phyloP scores from a whole-genome alignment of 2,888 invertebrate genomes.

The Trichacis sp. region DNA sequence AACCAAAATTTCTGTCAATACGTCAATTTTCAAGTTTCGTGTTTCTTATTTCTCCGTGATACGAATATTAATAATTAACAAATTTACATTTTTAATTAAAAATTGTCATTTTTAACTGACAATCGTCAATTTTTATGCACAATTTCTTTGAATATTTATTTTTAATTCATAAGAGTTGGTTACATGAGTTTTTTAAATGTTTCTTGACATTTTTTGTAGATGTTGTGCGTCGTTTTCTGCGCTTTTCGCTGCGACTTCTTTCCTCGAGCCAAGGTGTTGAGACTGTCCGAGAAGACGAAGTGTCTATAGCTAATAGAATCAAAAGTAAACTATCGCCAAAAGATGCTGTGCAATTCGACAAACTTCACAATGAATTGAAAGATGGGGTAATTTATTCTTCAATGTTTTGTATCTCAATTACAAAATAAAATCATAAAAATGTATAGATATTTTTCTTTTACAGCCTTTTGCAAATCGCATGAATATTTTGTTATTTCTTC shows the following conservation, averaged over 20 bases:
- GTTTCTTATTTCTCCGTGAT: too few relatives aligned
- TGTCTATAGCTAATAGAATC: conserved; percentile 56
- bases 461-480: conserved; percentile 55
- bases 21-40: conserved; percentile 1
- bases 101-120: too few relatives aligned
- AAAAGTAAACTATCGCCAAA: conserved; percentile 57
- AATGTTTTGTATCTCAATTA: too few relatives aligned
- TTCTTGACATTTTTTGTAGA: conserved; percentile 53
- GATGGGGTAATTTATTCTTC: conserved; percentile 58
- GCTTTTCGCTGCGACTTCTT: conserved; percentile 59
- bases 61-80: too few relatives aligned
- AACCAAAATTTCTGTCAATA: not conserved
- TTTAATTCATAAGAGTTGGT: too few relatives aligned
- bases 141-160: not conserved
- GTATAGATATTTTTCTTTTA: too few relatives aligned
- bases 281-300: conserved; percentile 59
- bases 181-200: conserved; percentile 1
- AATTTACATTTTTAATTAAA: not conserved
- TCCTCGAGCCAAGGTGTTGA: conserved; percentile 61
- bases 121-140: too few relatives aligned
- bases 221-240: conserved; percentile 54
- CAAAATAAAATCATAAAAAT: too few relatives aligned
- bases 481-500: conserved; percentile 56
- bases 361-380: conserved; percentile 61
- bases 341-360: conserved; percentile 60